Percentiles rank a stretch among this genome's conserved stretches.
Conservation (phyloP, 2,113 vertebrate species). For the Clarias magur region DNA sequence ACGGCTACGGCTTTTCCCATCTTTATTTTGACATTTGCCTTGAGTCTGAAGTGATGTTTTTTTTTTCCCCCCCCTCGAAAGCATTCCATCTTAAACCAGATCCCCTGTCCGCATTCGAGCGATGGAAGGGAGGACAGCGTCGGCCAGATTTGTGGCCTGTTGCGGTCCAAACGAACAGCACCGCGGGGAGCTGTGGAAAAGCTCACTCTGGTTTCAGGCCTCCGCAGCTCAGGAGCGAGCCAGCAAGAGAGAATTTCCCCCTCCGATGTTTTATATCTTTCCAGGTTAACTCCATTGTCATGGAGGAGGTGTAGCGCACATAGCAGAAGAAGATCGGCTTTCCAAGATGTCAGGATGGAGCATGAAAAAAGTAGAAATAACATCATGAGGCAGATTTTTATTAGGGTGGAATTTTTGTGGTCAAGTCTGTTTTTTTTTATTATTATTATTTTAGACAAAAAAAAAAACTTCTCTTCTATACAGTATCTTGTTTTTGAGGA, state of each 20-base stretch:
- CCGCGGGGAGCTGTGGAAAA: constrained; percentile 69
- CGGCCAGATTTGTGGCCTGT: constrained; percentile 70
- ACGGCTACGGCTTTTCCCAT: constrained; percentile 64
- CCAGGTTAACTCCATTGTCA: constrained; percentile 33
- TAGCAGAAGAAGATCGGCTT: constrained; percentile 13
- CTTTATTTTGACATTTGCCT: constrained; percentile 63
- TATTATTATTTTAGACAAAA: neutral
- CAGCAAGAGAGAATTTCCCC: constrained; percentile 59
- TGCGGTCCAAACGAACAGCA: constrained; percentile 71
- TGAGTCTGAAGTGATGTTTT: constrained; percentile 62
- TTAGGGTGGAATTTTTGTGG: constrained; percentile 9
- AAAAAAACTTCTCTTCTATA: neutral
- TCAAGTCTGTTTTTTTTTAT: neutral
- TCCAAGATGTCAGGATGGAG: constrained; percentile 9
- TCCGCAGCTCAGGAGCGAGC: constrained; percentile 59
- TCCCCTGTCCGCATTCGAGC: constrained; percentile 62
- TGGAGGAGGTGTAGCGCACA: constrained; percentile 4
- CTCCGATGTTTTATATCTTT: constrained; percentile 66
- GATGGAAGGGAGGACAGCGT: constrained; percentile 53
- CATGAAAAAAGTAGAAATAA: neutral
- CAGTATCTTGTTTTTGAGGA: neutral
- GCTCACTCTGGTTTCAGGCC: constrained; percentile 66
- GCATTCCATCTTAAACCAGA: constrained; percentile 70
- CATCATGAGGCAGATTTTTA: constrained; percentile 6
- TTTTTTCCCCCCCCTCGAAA: constrained; percentile 59